Base-by-base conservation (phyloP, 2,797 vertebrate species). In the Malurus splendens region DNA sequence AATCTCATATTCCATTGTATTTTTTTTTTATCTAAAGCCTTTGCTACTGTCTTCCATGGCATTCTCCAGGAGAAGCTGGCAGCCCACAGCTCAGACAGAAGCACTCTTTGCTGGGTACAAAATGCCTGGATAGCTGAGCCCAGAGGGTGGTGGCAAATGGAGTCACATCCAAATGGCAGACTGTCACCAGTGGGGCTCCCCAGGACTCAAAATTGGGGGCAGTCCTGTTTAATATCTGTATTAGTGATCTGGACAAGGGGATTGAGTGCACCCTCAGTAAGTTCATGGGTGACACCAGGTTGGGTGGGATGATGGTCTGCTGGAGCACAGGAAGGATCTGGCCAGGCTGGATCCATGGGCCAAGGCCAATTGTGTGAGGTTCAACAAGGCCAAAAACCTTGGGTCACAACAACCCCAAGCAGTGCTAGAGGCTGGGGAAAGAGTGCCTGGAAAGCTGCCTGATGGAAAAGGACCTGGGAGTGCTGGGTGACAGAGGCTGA, bases 391-490 rank as follows among this genome's bases (percentile, higher is more conserved):
- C 9, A 20, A 74, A 16, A 72, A 25, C 30, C 19, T 4, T 47
- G 12, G 10, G 12, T 11, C 22, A 48, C 41, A 60, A 12, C 25
- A 66, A 20, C 0, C 0, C 15, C 10, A 4, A 15, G 39, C 39
- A 27, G 41, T 2, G 3, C 33, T 36, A 19, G 25, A 60, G 7
- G 2, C 22, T 66, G 22, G 8, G 19, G 12, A 2, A 19, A 36
- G 39, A 36, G 20, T 18, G 14, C 1, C 1, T 72, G 39, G 45
- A 52, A 66, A 41, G 30, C 3, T 22, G 12, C 18, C 8, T 1
- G 1, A 3, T 3, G 6, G 33, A 30, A 52, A 45, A 64, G 22
- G 2, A 39, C 14, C 12, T 39, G 24, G 24, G 0, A 1, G 2
- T 59, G 24, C 10, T 72, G 39, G 12, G 6, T 0, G 1, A 18